phyloP scores from a whole-genome alignment of 1,140 invertebrate genomes.

The Drosophila suzukii region DNA sequence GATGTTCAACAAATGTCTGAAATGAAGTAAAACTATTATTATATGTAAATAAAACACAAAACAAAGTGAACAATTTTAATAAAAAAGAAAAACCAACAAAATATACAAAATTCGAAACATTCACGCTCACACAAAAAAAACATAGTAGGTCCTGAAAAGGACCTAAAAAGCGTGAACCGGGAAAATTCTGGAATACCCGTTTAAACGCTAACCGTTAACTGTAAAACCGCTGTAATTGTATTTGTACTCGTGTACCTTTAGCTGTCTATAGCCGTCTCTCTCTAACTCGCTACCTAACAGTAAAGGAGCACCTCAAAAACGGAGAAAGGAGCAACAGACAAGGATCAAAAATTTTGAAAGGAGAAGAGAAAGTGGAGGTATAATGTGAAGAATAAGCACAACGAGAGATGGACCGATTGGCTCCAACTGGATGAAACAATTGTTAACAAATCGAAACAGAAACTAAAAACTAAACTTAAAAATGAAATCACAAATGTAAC shows the following conservation, averaged over 20 bases:
- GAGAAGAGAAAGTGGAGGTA: not conserved
- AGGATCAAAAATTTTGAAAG: not conserved
- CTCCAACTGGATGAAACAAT: conserved; percentile 27
- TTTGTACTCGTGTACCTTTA: conserved; percentile 49
- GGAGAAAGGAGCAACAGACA: conserved; percentile 5
- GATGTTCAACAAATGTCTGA: conserved; percentile 63
- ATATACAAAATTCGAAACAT: conserved; percentile 5
- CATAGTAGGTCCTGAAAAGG: conserved; percentile 31
- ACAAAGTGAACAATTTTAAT: conserved; percentile 39
- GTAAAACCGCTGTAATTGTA: conserved; percentile 39
- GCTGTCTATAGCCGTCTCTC: conserved; percentile 38
- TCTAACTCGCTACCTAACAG: conserved; percentile 31
- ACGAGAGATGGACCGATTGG: conserved; percentile 29
- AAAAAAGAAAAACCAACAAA: conserved; percentile 18
- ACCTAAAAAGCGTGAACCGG: conserved; percentile 25
- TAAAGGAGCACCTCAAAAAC: conserved; percentile 8
- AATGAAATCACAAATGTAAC: conserved; percentile 13
- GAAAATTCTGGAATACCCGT: conserved; percentile 13
- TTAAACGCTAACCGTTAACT: conserved; percentile 17
- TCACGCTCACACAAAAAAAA: conserved; percentile 21
- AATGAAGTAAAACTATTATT: conserved; percentile 64
- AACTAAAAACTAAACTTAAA: conserved; percentile 7
- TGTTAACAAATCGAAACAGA: conserved; percentile 41
- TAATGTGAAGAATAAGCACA: conserved; percentile 5
- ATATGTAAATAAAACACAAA: conserved; percentile 55